These are phyloP conservation scores for Actias luna DNA, from an alignment of 2,888 invertebrate species.

Conservation along the genomic window DNA sequence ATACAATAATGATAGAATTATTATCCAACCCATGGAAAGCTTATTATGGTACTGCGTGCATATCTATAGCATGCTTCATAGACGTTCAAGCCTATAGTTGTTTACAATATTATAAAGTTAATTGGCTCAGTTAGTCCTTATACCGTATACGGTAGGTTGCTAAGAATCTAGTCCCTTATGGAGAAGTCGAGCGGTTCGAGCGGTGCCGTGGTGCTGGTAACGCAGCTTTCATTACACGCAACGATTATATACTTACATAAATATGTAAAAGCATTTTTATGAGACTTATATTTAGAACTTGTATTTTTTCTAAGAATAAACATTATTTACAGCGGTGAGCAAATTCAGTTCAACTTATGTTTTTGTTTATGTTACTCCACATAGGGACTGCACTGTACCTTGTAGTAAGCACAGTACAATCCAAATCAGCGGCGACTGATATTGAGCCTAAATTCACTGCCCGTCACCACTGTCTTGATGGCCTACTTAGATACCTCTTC, in stretches of 20 bases:
- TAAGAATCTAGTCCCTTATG: slow-evolving; percentile 60
- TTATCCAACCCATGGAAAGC: not conserved
- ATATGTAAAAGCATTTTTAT: slow-evolving; percentile 17
- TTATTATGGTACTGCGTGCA: not conserved
- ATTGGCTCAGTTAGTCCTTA: slow-evolving; percentile 60
- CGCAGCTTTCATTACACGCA: slow-evolving; percentile 49
- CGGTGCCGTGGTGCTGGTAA: slow-evolving; percentile 30
- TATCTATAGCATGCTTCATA: slow-evolving; percentile 19
- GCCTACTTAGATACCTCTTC: too few species aligned
- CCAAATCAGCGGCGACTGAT: too few species aligned
- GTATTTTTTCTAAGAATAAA: not conserved
- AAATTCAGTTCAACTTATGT: not conserved
- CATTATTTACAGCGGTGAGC: not conserved
- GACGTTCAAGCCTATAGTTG: slow-evolving; percentile 39
- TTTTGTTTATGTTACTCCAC: too few species aligned
- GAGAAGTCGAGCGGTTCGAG: slow-evolving; percentile 34
- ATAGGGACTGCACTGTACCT: too few species aligned
- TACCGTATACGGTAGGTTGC: slow-evolving; percentile 60
- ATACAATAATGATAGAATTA: too few species aligned
- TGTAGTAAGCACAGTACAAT: too few species aligned
- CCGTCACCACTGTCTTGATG: too few species aligned
- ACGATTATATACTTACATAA: slow-evolving; percentile 36
- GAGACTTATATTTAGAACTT: not conserved
- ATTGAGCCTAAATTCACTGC: too few species aligned
- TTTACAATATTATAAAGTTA: slow-evolving; percentile 55